These are phyloP conservation scores for Caerostris darwini DNA, from an alignment of 1,140 invertebrate species.

Conservation along the genomic window DNA sequence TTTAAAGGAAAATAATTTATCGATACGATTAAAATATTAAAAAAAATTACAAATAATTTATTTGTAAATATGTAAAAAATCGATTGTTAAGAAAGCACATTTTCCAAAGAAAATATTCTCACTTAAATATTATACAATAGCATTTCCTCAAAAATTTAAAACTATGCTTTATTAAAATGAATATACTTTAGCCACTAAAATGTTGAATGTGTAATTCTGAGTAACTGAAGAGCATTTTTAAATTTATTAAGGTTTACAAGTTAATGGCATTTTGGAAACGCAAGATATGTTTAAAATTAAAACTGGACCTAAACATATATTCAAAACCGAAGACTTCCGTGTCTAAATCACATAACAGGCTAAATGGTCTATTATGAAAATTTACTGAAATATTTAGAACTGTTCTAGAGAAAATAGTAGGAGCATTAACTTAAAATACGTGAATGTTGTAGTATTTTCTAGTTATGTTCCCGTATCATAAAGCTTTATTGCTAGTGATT, in stretches of 20 bases:
- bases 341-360: not conserved
- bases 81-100: too few relatives aligned
- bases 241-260: not conserved
- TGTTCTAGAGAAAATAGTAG: not conserved
- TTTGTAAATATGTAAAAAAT: too few relatives aligned
- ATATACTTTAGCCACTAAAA: too few relatives aligned
- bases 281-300: not conserved
- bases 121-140: too few relatives aligned
- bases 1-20: too few relatives aligned
- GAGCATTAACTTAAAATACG: not conserved
- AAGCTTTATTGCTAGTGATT: conserved; percentile 42
- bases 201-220: too few relatives aligned
- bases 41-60: too few relatives aligned
- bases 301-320: not conserved
- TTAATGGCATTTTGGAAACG: not conserved
- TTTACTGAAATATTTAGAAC: not conserved
- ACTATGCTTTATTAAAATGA: too few relatives aligned
- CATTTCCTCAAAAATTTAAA: too few relatives aligned
- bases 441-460: not conserved
- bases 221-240: too few relatives aligned
- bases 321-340: not conserved
- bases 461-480: not conserved
- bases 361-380: not conserved
- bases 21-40: too few relatives aligned
- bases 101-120: too few relatives aligned